A percentile compares a stretch with the other conserved stretches of the same genome.
phyloP scores from a whole-genome alignment of 2,113 vertebrate species.

The Myanophis thanlyinensis region DNA sequence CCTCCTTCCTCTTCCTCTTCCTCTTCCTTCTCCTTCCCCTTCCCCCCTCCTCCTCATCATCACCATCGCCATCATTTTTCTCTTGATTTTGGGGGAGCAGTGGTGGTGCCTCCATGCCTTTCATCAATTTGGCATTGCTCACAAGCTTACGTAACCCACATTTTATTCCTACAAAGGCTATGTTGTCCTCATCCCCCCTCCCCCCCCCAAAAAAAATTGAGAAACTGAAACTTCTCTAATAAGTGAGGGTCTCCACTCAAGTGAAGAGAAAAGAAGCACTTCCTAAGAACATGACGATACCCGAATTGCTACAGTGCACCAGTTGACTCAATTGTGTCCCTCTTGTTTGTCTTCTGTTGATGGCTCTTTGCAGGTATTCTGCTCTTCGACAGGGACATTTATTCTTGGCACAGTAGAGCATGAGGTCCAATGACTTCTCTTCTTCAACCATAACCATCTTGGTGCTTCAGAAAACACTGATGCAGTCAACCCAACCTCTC shows the following conservation, averaged over 20 bases:
- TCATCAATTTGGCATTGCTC: constrained; percentile 36
- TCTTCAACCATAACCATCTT: neutral
- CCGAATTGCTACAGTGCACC: neutral
- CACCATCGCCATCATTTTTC: neutral
- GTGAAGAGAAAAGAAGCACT: neutral
- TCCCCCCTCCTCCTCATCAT: too few relatives aligned
- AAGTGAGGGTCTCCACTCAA: neutral
- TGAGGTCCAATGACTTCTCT: neutral
- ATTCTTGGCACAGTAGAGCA: neutral
- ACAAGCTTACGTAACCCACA: constrained; percentile 43
- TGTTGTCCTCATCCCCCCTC: constrained; percentile 8
- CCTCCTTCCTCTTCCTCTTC: too few relatives aligned
- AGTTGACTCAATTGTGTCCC: neutral
- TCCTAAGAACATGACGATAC: neutral
- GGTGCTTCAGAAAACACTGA: neutral
- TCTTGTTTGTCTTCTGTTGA: neutral
- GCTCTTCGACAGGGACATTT: neutral
- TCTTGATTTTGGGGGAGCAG: neutral
- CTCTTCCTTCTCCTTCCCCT: too few relatives aligned
- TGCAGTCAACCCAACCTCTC: neutral
- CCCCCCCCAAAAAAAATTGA: constrained; percentile 20
- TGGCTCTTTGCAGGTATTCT: neutral
- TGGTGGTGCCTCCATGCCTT: neutral
- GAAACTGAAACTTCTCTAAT: neutral
- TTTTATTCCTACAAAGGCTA: constrained; percentile 35